Conservation (phyloP, 1,140 invertebrate species). For the Plectus sambesii region DNA sequence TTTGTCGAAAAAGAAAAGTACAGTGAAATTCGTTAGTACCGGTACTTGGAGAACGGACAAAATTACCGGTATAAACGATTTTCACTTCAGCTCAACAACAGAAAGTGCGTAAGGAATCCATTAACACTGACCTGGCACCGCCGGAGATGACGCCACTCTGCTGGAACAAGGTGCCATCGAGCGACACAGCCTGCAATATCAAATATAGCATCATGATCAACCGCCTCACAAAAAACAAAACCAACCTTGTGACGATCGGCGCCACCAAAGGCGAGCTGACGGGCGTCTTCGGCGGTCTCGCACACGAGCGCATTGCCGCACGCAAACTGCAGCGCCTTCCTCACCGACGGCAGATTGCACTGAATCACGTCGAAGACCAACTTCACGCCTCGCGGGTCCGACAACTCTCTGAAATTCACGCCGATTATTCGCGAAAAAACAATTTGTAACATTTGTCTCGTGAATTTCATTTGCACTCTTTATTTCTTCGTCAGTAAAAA, state of each 20-base stretch:
- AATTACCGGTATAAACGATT: too few species aligned
- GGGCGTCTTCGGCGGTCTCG: slow-evolving; percentile 95
- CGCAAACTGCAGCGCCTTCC: slow-evolving; percentile 92
- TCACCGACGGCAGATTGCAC: slow-evolving; percentile 82
- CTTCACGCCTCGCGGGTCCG: slow-evolving; percentile 85
- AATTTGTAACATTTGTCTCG: not conserved
- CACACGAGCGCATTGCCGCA: slow-evolving; percentile 98
- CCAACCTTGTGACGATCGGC: slow-evolving; percentile 66
- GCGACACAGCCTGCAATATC: slow-evolving; percentile 62
- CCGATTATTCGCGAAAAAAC: not conserved
- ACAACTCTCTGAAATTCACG: slow-evolving; percentile 64
- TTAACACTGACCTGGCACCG: too few species aligned
- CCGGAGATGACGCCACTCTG: slow-evolving; percentile 98
- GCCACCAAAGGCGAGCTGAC: slow-evolving; percentile 85
- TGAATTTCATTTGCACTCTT: too few species aligned
- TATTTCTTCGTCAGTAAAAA: too few species aligned
- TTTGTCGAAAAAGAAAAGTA: not conserved
- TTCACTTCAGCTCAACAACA: too few species aligned
- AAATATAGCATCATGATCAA: slow-evolving; percentile 9
- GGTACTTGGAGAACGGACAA: too few species aligned
- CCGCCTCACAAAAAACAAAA: slow-evolving; percentile 5
- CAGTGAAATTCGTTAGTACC: too few species aligned
- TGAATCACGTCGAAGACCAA: slow-evolving; percentile 91
- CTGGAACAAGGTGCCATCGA: slow-evolving; percentile 97
- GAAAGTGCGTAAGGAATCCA: too few species aligned